These are phyloP conservation scores for Spodoptera picta DNA, from an alignment of 2,888 invertebrate genomes.

Conservation along the genomic window DNA sequence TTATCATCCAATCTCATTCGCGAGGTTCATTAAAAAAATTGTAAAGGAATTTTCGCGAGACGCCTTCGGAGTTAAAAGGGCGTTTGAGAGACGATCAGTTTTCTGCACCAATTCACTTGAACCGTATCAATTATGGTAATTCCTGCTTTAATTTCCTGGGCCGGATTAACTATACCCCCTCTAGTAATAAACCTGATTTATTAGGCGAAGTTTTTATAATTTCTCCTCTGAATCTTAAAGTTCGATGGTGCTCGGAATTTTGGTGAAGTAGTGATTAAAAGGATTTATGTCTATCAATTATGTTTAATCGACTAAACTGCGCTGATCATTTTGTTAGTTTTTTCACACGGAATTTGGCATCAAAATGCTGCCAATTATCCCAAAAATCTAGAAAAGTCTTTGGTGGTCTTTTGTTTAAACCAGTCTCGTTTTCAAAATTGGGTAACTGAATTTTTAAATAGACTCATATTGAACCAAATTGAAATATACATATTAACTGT, in stretches of 20 bases:
- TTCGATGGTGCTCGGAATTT: conserved; percentile 40
- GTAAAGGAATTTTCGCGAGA: conserved; percentile 65
- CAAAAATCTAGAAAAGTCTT: too few species aligned
- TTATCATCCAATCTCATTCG: conserved; percentile 70
- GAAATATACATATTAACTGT: too few species aligned
- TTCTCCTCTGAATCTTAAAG: conserved; percentile 53
- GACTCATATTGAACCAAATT: too few species aligned
- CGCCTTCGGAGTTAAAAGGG: conserved; percentile 58
- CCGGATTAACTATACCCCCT: conserved; percentile 82
- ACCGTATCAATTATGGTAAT: conserved; percentile 88
- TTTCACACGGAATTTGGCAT: too few species aligned
- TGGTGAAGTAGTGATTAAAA: conserved; percentile 38
- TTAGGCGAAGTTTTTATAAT: conserved; percentile 74
- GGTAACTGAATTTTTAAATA: too few species aligned
- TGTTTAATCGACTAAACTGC: conserved; percentile 27
- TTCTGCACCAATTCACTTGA: conserved; percentile 82
- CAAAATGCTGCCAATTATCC: too few species aligned
- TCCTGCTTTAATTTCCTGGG: conserved; percentile 86
- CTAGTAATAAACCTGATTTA: conserved; percentile 85
- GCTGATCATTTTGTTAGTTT: background rate
- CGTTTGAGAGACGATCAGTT: conserved; percentile 78
- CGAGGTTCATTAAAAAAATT: conserved; percentile 70
- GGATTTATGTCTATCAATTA: conserved; percentile 31
- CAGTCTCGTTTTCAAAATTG: too few species aligned
- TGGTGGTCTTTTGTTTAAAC: too few species aligned